Evolutionary conservation across 2,797 vertebrate species (phyloP), one percentile per base, ranked within the genome.

Genomic region (Gymnothorax javanicus): DNA sequence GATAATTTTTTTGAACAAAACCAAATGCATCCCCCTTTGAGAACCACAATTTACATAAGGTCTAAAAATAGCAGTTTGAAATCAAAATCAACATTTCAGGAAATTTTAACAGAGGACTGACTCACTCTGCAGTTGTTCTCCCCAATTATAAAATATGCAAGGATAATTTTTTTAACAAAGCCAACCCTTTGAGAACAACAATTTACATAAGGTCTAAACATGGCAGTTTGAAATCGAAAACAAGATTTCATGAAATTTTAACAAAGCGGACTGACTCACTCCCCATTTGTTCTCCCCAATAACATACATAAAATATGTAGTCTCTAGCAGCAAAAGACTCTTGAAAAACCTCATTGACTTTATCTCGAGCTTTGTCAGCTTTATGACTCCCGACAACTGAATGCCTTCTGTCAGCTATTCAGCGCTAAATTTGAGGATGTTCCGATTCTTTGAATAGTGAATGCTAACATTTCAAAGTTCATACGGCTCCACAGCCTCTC

Each of bases 371-470:
- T 84, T 27, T 83, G 57, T 84, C 50, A 84, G 59, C 50, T 64
- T 20, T 84, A 56, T n/a, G 52, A 82, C 58, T 82, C n/a, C 79
- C 12, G 23, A 82, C 58, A 82, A 82, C 58, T 82, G n/a, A 82
- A 82, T 82, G 20, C 58, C 79, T 58, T 82, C 79, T 12, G 52
- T 54, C 56, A 58, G 25, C 79, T 56, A 82, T 57, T 56, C 56
- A 82, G 54, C 25, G 56, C 13, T 56, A 57, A 12, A 33, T 9
- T 12, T 43, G 15, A 5, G 25, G 33, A 75, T 43, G 71, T 75
- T 75, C 43, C 3, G 27, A 50, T 50, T 77, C 73, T 77, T 77
- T 77, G 7, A 77, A 73, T 12, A 33, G 8, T 52, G 33, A 20
- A 50, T 50, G 43, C 52, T 52, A 77, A 50, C 73, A 15, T 77